Evolutionary conservation across 2,797 vertebrate genomes (phyloP), one percentile per base, ranked within the genome.

Genomic region (Apogon talboti): DNA sequence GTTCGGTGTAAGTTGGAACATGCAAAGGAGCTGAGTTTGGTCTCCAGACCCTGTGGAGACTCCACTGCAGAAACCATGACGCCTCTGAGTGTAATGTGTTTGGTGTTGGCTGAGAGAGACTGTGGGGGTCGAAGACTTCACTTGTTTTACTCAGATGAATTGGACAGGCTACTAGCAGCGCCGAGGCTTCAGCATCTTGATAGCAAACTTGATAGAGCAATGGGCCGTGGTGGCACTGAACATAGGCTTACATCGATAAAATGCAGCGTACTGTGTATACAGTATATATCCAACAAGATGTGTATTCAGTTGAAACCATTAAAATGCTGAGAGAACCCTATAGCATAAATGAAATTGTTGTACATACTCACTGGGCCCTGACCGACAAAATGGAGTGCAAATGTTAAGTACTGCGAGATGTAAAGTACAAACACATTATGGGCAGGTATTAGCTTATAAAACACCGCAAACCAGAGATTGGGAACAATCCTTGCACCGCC

Each of bases 331-430:
- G 84, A 87, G 81, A 87, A 90, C 84, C 91, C 90, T 91, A 92
- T 91, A 93, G 92, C 93, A 90, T 85, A 92, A 89, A 92, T 89
- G 86, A 92, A 93, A 93, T 92, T 94, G 93, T 93, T 93, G 91
- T 92, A 92, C 90, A 89, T 88, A 93, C 78, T 91, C 92, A 92
- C 87, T 92, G 89, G 92, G 88, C 92, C 93, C 84, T 93, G 93
- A 94, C 93, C 92, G 89, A 94, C 92, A 94, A 92, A 94, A 94
- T 94, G 89, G 91, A 94, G 92, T 91, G 92, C 92, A 94, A 94
- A 94, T 94, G 93, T 94, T 94, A 94, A 94, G 92, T 92, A 93
- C 90, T 92, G 84, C 61, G 64, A 90, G 87, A 93, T 92, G 91
- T 93, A 91, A 92, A 92, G 88, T 90, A 92, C 91, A 89, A 90